Conservation (phyloP, 2,113 vertebrate species). For the Callocephalon fimbriatum region DNA sequence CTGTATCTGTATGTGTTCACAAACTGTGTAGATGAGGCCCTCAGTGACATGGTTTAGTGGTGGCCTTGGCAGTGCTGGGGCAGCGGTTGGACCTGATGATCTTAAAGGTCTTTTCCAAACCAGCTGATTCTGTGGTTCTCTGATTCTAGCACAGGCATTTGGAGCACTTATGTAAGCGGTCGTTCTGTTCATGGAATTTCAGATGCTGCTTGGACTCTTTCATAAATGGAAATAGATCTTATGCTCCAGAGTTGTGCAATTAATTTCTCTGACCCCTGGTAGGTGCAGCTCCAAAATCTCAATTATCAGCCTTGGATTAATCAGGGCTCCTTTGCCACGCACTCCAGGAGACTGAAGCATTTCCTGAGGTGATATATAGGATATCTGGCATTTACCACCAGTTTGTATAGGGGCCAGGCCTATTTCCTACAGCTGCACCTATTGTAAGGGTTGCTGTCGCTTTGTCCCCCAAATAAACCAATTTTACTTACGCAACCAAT, state of each 20-base stretch:
- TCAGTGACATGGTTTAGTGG: not conserved
- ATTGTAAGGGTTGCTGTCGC: not conserved
- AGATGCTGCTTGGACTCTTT: not conserved
- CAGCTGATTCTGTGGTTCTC: not conserved
- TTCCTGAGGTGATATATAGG: not conserved
- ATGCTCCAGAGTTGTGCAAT: not conserved
- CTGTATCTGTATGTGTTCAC: not conserved
- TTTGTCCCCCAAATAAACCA: not conserved
- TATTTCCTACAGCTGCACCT: not conserved
- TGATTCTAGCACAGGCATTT: not conserved
- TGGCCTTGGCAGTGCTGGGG: not conserved
- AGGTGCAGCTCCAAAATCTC: not conserved
- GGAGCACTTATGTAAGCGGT: not conserved
- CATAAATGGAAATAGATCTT: not conserved
- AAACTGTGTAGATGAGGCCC: not conserved
- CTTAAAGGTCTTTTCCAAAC: not conserved
- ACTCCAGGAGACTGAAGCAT: not conserved
- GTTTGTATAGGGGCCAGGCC: not conserved
- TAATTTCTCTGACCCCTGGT: not conserved
- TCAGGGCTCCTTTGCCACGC: not conserved
- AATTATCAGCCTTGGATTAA: not conserved
- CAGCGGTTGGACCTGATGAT: not conserved
- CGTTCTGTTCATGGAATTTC: not conserved
- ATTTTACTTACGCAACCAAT: not conserved
- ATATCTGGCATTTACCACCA: not conserved